These are phyloP conservation scores for Plebejus anna DNA, from an alignment of 2,888 invertebrate species.

Conservation along the genomic window DNA sequence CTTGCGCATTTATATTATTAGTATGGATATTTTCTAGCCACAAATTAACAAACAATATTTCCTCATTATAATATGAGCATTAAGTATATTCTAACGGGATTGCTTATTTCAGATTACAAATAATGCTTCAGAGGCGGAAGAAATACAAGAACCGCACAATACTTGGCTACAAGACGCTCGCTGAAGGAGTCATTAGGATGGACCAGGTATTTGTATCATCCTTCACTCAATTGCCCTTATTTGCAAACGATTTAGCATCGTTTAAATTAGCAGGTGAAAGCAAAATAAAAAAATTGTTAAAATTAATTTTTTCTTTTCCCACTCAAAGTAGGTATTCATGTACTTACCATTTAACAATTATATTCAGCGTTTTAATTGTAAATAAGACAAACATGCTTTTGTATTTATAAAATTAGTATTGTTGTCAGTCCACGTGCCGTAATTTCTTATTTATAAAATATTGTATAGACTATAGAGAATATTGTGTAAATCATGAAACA, in stretches of 20 bases:
- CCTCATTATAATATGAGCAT: no score
- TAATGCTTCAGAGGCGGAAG: slow-evolving; percentile 97
- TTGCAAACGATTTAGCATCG: neutral
- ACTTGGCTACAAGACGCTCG: slow-evolving; percentile 98
- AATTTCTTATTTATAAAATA: neutral
- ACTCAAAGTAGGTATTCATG: no score
- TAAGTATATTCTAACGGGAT: neutral
- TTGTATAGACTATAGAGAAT: neutral
- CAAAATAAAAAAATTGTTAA: neutral
- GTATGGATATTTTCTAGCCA: no score
- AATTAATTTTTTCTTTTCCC: no score
- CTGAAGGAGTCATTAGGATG: slow-evolving; percentile 97
- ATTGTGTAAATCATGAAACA: neutral
- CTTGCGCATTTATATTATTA: no score
- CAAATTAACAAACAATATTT: no score
- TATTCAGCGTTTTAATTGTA: no score
- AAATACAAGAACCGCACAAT: slow-evolving; percentile 99
- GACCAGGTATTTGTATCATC: slow-evolving; percentile 83
- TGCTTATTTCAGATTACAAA: slow-evolving; percentile 83
- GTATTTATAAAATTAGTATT: no score
- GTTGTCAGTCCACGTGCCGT: neutral
- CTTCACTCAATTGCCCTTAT: neutral
- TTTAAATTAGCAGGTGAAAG: neutral
- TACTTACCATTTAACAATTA: no score
- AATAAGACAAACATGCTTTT: no score